Base-by-base conservation (phyloP, 2,888 invertebrate species). In the Rhagium mordax region DNA sequence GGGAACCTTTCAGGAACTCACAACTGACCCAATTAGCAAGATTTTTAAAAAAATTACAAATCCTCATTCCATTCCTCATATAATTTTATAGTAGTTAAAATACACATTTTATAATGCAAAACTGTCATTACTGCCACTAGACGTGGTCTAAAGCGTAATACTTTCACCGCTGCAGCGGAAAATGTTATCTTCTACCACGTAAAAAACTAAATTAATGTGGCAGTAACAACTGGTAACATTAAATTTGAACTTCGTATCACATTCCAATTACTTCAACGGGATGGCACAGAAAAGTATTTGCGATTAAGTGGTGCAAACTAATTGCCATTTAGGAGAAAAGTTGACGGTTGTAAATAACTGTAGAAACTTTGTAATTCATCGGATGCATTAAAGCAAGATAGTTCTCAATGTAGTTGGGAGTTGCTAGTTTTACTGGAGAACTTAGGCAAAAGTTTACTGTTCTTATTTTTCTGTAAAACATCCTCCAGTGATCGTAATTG, bases 361-460 rank as follows among this genome's bases (percentile, higher is more conserved):
- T 55, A 13, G 53, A 55, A 55, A 55, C 53, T 55, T 55, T 55
- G 53, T 55, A 55, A 55, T 21, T 10, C 7, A 55, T 55, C 53
- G 53, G 18, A 2, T 53, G 3, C 16, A 21, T 55, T 55, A 55
- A 33, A 10, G 33, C 2, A 55, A 21, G 10, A 21, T 20, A 10
- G 21, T 55, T 21, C 21, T 55, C 53, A 55, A 55, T 55, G 21
- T 55, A 21, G 18, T 55, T 21, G 53, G 3, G 20, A 15, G 20
- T 20, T 20, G 20, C 20, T 13, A 21, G 53, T 21, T 55, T 33
- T 33, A 10, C 33, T 33, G 13, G 13, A 13, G 33, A 33, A 33
- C 13, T 33, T 33, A 33, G 10, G 13, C 10, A 33, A 33, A 13
- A 33, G 33, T 13, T 5, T 33, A 1, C 10, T 33, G 33, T 33